Conservation (phyloP, 2,888 invertebrate genomes). For the Creontiades dilutus region DNA sequence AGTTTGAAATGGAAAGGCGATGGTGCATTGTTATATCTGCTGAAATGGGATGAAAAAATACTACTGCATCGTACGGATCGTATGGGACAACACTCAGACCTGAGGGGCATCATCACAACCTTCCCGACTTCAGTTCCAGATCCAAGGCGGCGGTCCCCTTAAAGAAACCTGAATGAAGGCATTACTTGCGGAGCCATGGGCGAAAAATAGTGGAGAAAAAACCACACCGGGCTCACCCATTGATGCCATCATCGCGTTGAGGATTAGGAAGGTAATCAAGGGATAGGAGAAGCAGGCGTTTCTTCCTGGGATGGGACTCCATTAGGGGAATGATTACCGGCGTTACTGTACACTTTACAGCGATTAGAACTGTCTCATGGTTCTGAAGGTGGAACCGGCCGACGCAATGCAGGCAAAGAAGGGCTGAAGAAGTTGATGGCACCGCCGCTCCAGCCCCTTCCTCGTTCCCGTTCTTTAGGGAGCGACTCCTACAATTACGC, state of each 20-base stretch:
- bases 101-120: background rate
- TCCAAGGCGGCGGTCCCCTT: conserved; percentile 14
- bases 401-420: conserved; percentile 52
- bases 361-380: conserved; percentile 74
- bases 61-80: no score
- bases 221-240: conserved; percentile 69
- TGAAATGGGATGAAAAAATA: no score
- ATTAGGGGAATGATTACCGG: conserved; percentile 73
- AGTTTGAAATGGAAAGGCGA: no score
- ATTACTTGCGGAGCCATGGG: conserved; percentile 63
- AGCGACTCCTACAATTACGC: conserved; percentile 25
- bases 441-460: background rate
- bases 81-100: no score
- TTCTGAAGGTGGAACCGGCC: conserved; percentile 40
- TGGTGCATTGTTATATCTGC: no score
- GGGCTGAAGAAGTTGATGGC: conserved; percentile 73
- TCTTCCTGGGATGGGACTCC: conserved; percentile 70
- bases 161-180: conserved; percentile 75
- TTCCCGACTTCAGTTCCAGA: background rate
- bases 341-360: conserved; percentile 74
- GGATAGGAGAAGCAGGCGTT: conserved; percentile 38
- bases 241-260: conserved; percentile 72
- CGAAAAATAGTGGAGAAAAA: conserved; percentile 64
- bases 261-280: conserved; percentile 73
- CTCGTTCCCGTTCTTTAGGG: background rate